These are phyloP conservation scores for Synergus laeviventris DNA, from an alignment of 2,888 invertebrate species.

Conservation along the genomic window DNA sequence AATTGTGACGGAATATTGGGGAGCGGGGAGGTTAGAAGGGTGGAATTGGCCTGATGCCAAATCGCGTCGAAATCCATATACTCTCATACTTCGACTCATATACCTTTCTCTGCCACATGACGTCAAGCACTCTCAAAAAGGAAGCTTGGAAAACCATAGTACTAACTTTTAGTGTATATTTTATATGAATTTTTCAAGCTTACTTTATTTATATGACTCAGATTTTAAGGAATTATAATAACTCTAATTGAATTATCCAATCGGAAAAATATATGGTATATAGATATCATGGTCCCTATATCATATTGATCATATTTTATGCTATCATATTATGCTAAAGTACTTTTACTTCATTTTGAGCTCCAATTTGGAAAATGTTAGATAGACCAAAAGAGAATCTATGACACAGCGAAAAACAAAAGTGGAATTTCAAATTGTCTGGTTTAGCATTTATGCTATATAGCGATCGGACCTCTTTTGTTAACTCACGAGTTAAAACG, in stretches of 20 bases:
- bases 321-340: no score
- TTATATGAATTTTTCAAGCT: background rate
- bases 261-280: background rate
- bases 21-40: background rate
- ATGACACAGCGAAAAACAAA: no score
- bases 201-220: background rate
- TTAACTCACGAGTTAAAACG: no score
- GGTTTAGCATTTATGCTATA: no score
- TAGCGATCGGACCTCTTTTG: no score
- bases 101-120: conserved; percentile 22
- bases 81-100: conserved; percentile 10
- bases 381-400: no score
- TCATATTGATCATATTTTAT: no score
- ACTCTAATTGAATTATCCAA: background rate
- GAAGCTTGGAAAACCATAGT: background rate
- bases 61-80: conserved; percentile 15
- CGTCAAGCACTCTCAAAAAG: conserved; percentile 11
- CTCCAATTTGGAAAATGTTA: no score
- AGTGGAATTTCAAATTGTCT: no score
- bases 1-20: conserved; percentile 4
- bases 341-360: no score
- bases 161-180: background rate
- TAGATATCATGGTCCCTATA: background rate
- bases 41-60: conserved; percentile 21
- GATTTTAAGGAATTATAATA: background rate